A percentile compares a stretch with the other conserved stretches of the same genome.
phyloP scores from a whole-genome alignment of 2,888 invertebrate genomes.

The Piscicola geometra region DNA sequence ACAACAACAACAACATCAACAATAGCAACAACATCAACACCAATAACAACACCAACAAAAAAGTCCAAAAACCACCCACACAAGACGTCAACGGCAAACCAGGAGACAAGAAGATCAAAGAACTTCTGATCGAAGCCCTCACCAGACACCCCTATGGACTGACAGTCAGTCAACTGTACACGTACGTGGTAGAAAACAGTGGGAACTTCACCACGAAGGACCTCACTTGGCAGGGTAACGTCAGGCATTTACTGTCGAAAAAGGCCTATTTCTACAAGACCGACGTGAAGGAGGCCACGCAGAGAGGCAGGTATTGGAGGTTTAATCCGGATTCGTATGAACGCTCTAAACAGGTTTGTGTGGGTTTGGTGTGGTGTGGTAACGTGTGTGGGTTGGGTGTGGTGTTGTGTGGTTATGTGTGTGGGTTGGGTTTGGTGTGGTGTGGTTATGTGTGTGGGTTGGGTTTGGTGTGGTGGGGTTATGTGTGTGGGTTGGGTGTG shows the following conservation, averaged over 20 bases:
- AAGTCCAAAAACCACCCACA: neutral
- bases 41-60: no score
- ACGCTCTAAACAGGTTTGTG: constrained; percentile 7
- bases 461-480: no score
- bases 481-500: no score
- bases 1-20: neutral
- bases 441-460: no score
- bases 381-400: no score
- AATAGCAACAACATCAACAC: no score
- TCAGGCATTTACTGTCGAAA: constrained; percentile 29
- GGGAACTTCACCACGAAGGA: neutral
- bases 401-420: no score
- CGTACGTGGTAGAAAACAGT: constrained; percentile 10
- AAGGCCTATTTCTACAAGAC: constrained; percentile 30
- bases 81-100: neutral
- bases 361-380: neutral
- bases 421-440: no score
- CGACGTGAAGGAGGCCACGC: constrained; percentile 18
- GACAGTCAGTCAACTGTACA: constrained; percentile 21
- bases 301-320: constrained; percentile 27
- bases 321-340: constrained; percentile 19
- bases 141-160: neutral
- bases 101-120: constrained; percentile 19
- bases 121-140: constrained; percentile 13
- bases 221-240: constrained; percentile 23